Evolutionary conservation across 64 coral and sea anemone species (phyloP).

Genomic region (Montipora foliosa): DNA sequence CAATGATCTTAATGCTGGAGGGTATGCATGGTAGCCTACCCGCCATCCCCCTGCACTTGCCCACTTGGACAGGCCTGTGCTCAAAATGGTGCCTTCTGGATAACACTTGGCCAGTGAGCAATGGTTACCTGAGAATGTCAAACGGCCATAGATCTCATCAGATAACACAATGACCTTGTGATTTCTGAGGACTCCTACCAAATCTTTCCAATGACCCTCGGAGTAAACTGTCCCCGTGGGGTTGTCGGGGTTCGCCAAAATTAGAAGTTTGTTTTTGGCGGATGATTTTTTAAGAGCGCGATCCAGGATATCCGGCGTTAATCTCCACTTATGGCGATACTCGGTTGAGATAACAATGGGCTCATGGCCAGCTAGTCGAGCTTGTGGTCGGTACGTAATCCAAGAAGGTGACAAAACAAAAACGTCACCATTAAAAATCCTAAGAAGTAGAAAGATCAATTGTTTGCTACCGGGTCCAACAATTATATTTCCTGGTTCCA

Average conservation of each 20-base stretch:
- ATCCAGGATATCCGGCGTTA: constrained; percentile 44
- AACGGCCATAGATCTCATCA: constrained; percentile 65
- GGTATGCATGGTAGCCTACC: constrained; percentile 64
- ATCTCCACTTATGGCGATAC: constrained; percentile 44
- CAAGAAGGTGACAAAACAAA: constrained; percentile 58
- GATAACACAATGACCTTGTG: constrained; percentile 45
- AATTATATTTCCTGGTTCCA: constrained; percentile 42
- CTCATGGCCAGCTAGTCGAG: constrained; percentile 21
- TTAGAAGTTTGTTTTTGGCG: constrained; percentile 32
- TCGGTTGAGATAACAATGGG: constrained; percentile 45
- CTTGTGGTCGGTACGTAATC: constrained; percentile 38
- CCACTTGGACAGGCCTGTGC: constrained; percentile 60
- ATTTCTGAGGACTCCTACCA: constrained; percentile 28
- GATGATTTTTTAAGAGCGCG: constrained; percentile 9
- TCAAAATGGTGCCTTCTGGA: constrained; percentile 45
- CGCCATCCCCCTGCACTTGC: constrained; percentile 57
- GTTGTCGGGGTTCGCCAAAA: constrained; percentile 58
- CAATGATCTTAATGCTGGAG: constrained; percentile 9
- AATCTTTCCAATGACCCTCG: constrained; percentile 27
- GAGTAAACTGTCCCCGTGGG: constrained; percentile 57
- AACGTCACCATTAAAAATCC: constrained; percentile 51
- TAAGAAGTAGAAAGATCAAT: constrained; percentile 33
- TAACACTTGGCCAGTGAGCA: constrained; percentile 51
- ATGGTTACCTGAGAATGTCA: constrained; percentile 29
- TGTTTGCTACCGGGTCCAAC: constrained; percentile 66